Percentiles rank a stretch among this genome's conserved stretches.
phyloP scores from a whole-genome alignment of 2,797 vertebrate species.

The Falco rusticolus region DNA sequence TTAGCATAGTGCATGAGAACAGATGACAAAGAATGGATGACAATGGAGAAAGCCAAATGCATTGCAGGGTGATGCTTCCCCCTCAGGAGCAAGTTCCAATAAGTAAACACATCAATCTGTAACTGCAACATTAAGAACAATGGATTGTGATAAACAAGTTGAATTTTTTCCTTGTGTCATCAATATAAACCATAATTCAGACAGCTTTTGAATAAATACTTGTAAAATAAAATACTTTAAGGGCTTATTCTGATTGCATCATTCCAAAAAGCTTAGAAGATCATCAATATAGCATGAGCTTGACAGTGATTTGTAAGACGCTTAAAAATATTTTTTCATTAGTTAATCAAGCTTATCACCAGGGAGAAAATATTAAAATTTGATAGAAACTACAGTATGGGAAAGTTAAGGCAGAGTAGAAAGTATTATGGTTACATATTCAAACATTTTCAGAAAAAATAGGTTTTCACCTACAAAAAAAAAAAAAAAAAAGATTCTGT shows the following conservation, averaged over 20 bases:
- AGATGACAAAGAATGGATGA: not conserved
- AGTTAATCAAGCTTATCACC: not conserved
- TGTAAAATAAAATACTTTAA: not conserved
- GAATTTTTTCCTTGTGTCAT: not conserved
- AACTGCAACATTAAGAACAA: not conserved
- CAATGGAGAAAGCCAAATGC: not conserved
- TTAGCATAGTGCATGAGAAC: not conserved
- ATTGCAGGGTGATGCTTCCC: not conserved
- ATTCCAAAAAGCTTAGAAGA: not conserved
- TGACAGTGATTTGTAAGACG: not conserved
- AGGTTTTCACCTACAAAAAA: not conserved
- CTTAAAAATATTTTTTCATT: not conserved
- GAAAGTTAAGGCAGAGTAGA: not conserved
- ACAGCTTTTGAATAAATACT: not conserved
- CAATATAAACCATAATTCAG: not conserved
- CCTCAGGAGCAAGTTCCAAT: not conserved
- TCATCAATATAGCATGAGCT: not conserved
- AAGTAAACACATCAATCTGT: not conserved
- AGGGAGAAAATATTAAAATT: not conserved
- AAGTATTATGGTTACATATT: not conserved
- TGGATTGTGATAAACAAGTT: not conserved
- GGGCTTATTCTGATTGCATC: not conserved
- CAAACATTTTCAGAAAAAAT: not conserved
- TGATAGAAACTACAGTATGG: not conserved
- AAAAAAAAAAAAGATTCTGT: not conserved